phyloP scores from a whole-genome alignment of 2,797 vertebrate species.

The Gambelia wislizenii region DNA sequence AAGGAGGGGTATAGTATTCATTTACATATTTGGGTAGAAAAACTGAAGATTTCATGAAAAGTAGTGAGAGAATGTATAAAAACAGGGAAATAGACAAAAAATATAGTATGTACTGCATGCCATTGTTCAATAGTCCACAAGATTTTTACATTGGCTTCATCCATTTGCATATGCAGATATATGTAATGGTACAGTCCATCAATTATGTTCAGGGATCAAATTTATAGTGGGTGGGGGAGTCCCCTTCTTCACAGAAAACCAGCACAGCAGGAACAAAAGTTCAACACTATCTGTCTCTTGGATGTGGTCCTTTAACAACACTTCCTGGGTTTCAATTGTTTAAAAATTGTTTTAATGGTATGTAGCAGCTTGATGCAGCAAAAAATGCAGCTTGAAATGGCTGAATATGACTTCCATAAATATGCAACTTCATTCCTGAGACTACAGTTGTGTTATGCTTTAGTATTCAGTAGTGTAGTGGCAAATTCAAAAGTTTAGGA shows the following conservation, averaged over 20 bases:
- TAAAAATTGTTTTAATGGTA: background rate
- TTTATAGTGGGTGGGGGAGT: background rate
- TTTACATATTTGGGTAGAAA: background rate
- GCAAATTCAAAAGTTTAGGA: background rate
- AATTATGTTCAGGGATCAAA: background rate
- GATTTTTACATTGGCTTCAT: background rate
- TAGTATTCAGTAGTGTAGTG: background rate
- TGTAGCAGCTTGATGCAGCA: too few relatives aligned
- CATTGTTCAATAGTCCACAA: background rate
- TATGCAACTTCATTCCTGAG: background rate
- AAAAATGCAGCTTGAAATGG: background rate
- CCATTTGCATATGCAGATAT: background rate
- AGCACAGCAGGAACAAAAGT: background rate
- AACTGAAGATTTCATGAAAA: conserved; percentile 26
- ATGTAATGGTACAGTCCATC: background rate
- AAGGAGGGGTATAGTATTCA: conserved; percentile 11
- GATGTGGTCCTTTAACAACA: background rate
- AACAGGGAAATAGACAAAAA: background rate
- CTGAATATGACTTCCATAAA: background rate
- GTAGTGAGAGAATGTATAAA: conserved; percentile 17
- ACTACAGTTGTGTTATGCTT: background rate
- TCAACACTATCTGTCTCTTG: background rate
- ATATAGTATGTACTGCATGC: background rate
- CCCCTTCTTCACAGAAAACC: background rate
- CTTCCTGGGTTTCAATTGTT: background rate